These are phyloP conservation scores for Holothuria glaberrima DNA, from an alignment of 35 echinoderm and acorn worm species.

Conservation along the genomic window DNA sequence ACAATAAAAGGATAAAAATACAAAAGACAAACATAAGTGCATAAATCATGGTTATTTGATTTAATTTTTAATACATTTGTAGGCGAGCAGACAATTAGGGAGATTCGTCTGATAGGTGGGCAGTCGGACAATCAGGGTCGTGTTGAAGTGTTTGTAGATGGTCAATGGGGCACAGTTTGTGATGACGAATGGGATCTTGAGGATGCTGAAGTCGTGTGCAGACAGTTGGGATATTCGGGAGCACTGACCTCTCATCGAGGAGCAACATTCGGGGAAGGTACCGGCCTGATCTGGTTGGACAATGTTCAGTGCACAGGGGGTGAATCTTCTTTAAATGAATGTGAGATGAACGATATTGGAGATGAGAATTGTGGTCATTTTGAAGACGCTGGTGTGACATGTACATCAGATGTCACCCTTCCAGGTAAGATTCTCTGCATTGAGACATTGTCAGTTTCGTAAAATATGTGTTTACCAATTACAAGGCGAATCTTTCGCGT, in stretches of 20 bases:
- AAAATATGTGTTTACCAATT: no score
- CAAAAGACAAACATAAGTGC: no score
- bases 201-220: conserved; percentile 41
- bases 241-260: neutral
- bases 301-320: conserved; percentile 2
- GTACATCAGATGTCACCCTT: no score
- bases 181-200: conserved; percentile 34
- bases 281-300: neutral
- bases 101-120: neutral
- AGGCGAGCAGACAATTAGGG: no score
- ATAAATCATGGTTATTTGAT: no score
- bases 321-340: neutral
- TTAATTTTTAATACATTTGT: no score
- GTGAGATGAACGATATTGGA: neutral
- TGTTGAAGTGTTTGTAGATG: neutral
- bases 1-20: no score
- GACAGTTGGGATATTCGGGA: conserved; percentile 12
- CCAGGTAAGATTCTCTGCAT: no score
- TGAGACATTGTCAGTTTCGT: no score
- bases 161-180: conserved; percentile 35
- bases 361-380: neutral
- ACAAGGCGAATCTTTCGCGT: no score
- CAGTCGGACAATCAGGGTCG: neutral
- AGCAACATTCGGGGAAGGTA: neutral
- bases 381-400: conserved; percentile 16